Base-by-base conservation (phyloP, 1,140 invertebrate species). In the Pentalonia nigronervosa region DNA sequence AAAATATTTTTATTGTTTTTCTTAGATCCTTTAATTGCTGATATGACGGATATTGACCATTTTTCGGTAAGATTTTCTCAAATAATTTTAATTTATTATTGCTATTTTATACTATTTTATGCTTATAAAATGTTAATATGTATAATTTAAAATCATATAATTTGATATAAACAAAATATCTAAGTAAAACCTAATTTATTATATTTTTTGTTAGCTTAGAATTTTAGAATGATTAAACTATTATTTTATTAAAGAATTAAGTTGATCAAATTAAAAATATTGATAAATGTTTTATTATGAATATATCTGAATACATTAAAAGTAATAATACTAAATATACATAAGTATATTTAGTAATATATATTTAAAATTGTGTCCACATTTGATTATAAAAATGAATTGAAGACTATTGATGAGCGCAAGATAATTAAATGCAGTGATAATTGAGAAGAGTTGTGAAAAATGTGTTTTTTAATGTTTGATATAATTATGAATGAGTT, bases 1-100 rank as follows among this genome's bases (percentile, higher is more conserved):
- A 3, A 90, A 91, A 91, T 91, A 8, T 92, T 56, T 21, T 84
- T 53, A 9, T 53, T 81, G 7, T 84, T 83, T 92, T n/a, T 11
- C 7, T 53, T 11, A 93, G 91, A 56, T 93, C 50, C 91, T 93
- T 60, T 93, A 86, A 84, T 48, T 41, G 91, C 41, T 93, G 91
- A 84, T 86, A 56, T 93, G 25, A 86, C 48, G 1, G 50, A 50
- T 45, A 34, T 93, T 17, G 76, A 81, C 17, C 48, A 84, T 93
- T 84, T 84, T 53, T 45, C 91, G 50, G 91, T 93, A 53, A 93
- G 81, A 81, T 50, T 56, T 93, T 84, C 14, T 56, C 48, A 56
- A 41, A 53, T 56, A 30, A 25, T 89, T 89, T 56, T 14, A 23
- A 50, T 88, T 36, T 83, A 7, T 0, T 87, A 30, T 84, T 41